Evolutionary conservation across 2,113 vertebrate species (phyloP).

Genomic region (Neofelis nebulosa): DNA sequence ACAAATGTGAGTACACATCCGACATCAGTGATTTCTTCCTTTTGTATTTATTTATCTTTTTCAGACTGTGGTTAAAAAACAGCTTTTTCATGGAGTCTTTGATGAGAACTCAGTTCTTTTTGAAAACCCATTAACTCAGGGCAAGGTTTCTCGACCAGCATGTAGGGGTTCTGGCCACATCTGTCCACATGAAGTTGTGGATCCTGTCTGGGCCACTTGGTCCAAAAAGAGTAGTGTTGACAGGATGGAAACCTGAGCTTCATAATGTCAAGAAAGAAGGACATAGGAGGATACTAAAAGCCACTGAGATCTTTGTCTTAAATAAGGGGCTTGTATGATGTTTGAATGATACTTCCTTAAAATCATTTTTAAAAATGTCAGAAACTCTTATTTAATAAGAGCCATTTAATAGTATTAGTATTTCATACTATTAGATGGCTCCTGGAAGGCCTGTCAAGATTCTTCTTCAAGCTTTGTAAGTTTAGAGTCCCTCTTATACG

Average conservation of each 20-base stretch:
- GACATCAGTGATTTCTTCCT: not conserved
- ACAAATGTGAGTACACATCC: slow-evolving; percentile 85
- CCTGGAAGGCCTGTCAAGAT: not conserved
- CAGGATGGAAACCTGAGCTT: not conserved
- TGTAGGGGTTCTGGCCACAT: not conserved
- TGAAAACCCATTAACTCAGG: no score
- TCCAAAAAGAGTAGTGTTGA: not conserved
- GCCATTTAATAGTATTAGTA: no score
- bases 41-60: not conserved
- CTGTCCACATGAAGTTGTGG: no score
- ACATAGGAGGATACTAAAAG: not conserved
- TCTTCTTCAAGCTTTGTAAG: not conserved
- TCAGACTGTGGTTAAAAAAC: no score
- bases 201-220: not conserved
- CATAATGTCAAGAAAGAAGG: not conserved
- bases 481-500: not conserved
- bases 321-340: no score
- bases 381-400: not conserved
- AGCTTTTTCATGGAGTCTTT: not conserved
- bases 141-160: not conserved
- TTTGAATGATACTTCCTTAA: not conserved
- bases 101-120: no score
- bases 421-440: not conserved
- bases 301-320: not conserved
- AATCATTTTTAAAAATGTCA: not conserved